phyloP scores from a whole-genome alignment of 2,888 invertebrate species.

The Venustoraphidia nigricollis region DNA sequence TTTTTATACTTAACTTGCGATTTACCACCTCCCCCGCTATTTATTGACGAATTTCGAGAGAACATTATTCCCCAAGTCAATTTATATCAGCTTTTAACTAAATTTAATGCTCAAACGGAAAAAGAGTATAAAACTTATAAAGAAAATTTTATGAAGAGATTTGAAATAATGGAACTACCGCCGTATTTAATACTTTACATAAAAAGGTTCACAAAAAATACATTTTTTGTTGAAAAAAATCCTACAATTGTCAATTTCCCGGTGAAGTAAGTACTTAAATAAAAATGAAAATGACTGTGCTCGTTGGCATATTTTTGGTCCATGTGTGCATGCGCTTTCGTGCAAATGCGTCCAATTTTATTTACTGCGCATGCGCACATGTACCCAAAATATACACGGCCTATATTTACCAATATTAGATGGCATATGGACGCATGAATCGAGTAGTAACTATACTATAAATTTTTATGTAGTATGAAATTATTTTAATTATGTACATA shows the following conservation, averaged over 20 bases:
- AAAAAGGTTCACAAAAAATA: slow-evolving; percentile 96
- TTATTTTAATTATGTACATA: slow-evolving; percentile 5
- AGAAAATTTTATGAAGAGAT: slow-evolving; percentile 93
- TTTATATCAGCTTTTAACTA: slow-evolving; percentile 80
- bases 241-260: slow-evolving; percentile 99
- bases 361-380: too few relatives aligned
- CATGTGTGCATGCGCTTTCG: too few relatives aligned
- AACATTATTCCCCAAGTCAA: slow-evolving; percentile 99
- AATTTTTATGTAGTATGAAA: slow-evolving; percentile 4
- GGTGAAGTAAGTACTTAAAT: slow-evolving; percentile 63
- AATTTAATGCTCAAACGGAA: slow-evolving; percentile 90
- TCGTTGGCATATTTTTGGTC: slow-evolving; percentile 1
- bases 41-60: slow-evolving; percentile 94
- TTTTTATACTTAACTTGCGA: slow-evolving; percentile 96
- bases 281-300: too few relatives aligned
- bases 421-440: too few relatives aligned
- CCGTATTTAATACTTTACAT: slow-evolving; percentile 92
- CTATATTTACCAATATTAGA: too few relatives aligned
- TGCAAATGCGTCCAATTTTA: too few relatives aligned
- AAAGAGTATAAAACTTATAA: slow-evolving; percentile 99
- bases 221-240: slow-evolving; percentile 98
- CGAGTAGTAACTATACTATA: not conserved
- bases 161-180: slow-evolving; percentile 86
- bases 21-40: slow-evolving; percentile 90
- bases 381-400: too few relatives aligned